Evolutionary conservation across 2,888 invertebrate species (phyloP), one percentile per base, ranked within the genome.

Genomic region (Parnassius apollo): DNA sequence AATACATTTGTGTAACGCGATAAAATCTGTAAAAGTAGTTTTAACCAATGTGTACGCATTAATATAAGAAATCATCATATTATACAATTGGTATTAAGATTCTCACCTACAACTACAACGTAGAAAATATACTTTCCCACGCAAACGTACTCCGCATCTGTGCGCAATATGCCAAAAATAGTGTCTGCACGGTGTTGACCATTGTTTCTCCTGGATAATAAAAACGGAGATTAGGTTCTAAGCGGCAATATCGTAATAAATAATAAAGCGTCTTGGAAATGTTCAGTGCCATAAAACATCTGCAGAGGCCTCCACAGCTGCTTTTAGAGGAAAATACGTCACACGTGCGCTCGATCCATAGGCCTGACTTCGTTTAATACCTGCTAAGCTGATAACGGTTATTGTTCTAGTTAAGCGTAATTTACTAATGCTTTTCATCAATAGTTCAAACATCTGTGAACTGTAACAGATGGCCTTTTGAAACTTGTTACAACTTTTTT

Each of bases 191-290:
- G 74, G 70, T 72, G 79, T 81, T 88, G 88, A 82, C 89, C 89
- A 91, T 91, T 91, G 91, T 91, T 89, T 86, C 85, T 83, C 74
- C 74, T 76, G 71, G 68, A 86, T 83, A 89, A 87, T 90, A 89
- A 88, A 89, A 88, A 81, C 78, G 83, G 76, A 86, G 89, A 91
- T 91, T 91, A 91, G 87, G 83, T 85, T 85, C 85, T 87, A 88
- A 91, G 88, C 85, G 83, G 88, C 85, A 88, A 88, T 89, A 87
- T 88, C 81, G 86, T 88, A 87, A 89, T 90, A 89, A 90, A 90
- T 88, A 88, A 85, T 86, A 88, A 88, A 86, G 75, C 83, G 85
- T 83, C 88, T 90, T 88, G 85, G 86, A 89, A 91, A 89, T 86
- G 80, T 86, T 88, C 88, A 82, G 82, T 78, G 81, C 81, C 90